phyloP scores from a whole-genome alignment of 2,113 vertebrate species.

The Chionodraco myersi region DNA sequence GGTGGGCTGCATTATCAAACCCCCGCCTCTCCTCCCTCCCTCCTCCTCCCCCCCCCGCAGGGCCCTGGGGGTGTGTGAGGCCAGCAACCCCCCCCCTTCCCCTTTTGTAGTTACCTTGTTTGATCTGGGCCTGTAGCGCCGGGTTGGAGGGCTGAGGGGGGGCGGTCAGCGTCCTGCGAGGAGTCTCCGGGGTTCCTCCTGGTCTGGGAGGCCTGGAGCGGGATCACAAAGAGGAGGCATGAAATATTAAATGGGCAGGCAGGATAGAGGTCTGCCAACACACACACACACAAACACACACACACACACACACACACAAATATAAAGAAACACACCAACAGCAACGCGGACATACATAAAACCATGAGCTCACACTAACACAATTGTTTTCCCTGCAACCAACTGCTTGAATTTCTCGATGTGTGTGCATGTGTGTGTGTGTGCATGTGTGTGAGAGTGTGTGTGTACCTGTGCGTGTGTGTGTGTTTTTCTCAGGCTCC shows the following conservation, averaged over 20 bases:
- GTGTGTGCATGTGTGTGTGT: no score
- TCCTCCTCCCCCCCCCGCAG: conserved; percentile 18
- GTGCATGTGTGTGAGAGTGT: no score
- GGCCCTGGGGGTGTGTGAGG: conserved; percentile 63
- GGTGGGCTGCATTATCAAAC: conserved; percentile 80
- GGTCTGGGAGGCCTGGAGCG: conserved; percentile 91
- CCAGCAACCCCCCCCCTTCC: conserved; percentile 62
- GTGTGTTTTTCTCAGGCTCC: conserved; percentile 39
- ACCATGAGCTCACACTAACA: conserved; percentile 19
- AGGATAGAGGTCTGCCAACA: conserved; percentile 35
- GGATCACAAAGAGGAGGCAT: conserved; percentile 78
- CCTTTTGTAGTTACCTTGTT: conserved; percentile 94
- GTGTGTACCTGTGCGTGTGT: neutral
- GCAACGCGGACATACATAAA: conserved; percentile 4
- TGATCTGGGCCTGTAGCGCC: conserved; percentile 93
- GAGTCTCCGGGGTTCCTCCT: conserved; percentile 90
- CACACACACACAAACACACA: no score
- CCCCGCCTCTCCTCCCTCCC: conserved; percentile 24
- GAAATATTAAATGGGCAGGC: conserved; percentile 79
- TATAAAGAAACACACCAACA: conserved; percentile 19
- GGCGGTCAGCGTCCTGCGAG: conserved; percentile 83
- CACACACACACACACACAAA: conserved; percentile 16
- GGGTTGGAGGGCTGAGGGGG: conserved; percentile 86
- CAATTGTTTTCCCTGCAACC: conserved; percentile 15
- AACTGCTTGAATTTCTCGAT: neutral